Base-by-base conservation (phyloP, 2,113 vertebrate species). In the Megaceryle maxima region DNA sequence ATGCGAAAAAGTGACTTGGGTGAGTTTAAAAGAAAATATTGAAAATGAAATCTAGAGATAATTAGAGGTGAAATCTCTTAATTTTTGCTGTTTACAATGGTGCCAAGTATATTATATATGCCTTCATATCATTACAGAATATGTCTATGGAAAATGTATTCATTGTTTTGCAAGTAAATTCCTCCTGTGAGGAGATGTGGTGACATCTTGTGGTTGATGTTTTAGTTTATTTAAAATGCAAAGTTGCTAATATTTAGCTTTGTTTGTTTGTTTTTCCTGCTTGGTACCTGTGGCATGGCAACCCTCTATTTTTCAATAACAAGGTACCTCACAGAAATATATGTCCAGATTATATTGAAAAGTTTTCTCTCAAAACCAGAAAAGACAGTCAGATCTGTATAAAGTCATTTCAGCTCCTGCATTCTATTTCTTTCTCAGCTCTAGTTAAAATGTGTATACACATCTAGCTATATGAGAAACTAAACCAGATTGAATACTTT, bases 1-100 rank as follows among this genome's bases (percentile, higher is more conserved):
- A 85, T 97, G 5, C 35, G 86, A 83, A 98, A 98, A 94, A 97
- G 96, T 16, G 97, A 98, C 87, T 83, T 98, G 86, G 69, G 97
- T 98, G 94, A 98, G 97, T 98, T 70, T 39, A 62, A 66, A 60
- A n/a, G 46, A 28, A 44, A 62, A 63, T 13, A 31, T 0, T 29
- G 13, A 62, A 74, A 53, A 16, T 39, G 0, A 83, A 93, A 85
- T 31, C 2, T 17, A 7, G 33, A 59, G 14, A 28, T 56, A 44
- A 74, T 67, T 60, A 63, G n/a, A 56, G 24, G 41, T 51, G 22
- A 85, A 67, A n/a, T 69, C 22, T 66, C 33, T 37, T 76, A 4
- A 10, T 93, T 85, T 48, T 82, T 39, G 59, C 59, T 92, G 59
- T 44, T 79, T 68, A 20, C 81, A 82, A 2, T 64, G 35, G 44